Evolutionary conservation across 92 coral and sea anemone genomes (phyloP), one percentile per base, ranked within the genome.

Genomic region (Epizoanthus scotinus): DNA sequence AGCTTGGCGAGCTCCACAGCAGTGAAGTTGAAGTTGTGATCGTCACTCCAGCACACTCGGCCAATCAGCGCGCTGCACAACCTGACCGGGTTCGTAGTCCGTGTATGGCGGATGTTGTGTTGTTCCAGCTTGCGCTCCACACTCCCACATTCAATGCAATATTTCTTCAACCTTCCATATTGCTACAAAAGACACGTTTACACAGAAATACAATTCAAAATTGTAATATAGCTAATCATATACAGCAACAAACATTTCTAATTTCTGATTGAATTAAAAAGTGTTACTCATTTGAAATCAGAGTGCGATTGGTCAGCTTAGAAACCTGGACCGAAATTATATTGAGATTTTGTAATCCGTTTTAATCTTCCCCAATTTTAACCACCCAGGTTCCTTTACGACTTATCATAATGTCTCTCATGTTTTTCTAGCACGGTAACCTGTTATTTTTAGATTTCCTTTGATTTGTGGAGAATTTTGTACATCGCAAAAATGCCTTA

Each of bases 81-180:
- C 10, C 63, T 36, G n/a, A 75, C 38, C 49, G 69, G 81, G 81
- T 75, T 75, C 1, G 69, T 5, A 28, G 15, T 57, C n/a, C 81
- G 81, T 9, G 5, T 21, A 13, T 58, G 81, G 13, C 47, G 47
- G 47, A 75, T 57, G 53, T 75, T 58, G 21, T 75, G 81, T 18
- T 55, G 56, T n/a, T 59, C 81, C 21, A 75, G 69, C 17, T 75
- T 75, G 56, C 81, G 81, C 17, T 75, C 81, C 31, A 75, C 18
- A 3, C 57, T 58, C 29, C 81, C 81, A 40, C 50, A 59, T 40
- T 75, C 81, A 17, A 63, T 20, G 66, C 81, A 75, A 14, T 75
- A 75, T 40, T 63, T 59, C 81, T 59, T 75, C 22, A 75, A 27
- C 26, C 18, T 75, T 36, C 81, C 69, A 59, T 40, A 59, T 75